Base-by-base conservation (phyloP, 2,888 invertebrate species). In the Alentia gelatinosa region DNA sequence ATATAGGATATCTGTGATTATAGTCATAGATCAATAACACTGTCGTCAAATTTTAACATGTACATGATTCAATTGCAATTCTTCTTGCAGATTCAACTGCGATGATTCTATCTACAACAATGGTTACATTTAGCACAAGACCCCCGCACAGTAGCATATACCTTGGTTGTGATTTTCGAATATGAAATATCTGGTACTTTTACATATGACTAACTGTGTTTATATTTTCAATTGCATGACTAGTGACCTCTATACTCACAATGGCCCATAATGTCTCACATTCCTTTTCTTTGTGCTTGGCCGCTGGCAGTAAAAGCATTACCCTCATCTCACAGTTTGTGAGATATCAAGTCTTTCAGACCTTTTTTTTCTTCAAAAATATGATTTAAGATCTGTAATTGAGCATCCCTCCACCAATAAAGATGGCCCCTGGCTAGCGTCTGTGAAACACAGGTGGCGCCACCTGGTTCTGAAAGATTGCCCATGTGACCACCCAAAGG, bases 1-100 rank as follows among this genome's bases (percentile, higher is more conserved):
- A 86, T 86, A 86, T 86, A 86, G 86, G 86, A 23, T 86, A 86
- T 86, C 86, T 86, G 86, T 86, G 86, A 86, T 47, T 86, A 86
- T 37, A 86, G 47, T 47, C 86, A 47, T 83, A 83, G 47, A 86
- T 1, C 30, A 26, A 86, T 86, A 79, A 79, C 79, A 79, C 79
- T 79, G 79, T 79, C 79, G 5, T 37, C 79, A 68, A 68, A 26
- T 68, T 30, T 35, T 79, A 79, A 79, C 79, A 79, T 39, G 79
- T 19, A 79, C 79, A 79, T 39, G 79, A 79, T 79, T 79, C 79
- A 39, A 68, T 30, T 39, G 37, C 37, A 39, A 79, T 23, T 39
- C 79, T 39, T 68, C 68, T 12, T 30, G 30, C 26, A 23, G 79
- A 9, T 37, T 79, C 19, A 19, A n/a, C 35, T 39, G 39, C 79